Evolutionary conservation across 1,140 invertebrate genomes (phyloP).

Genomic region (Camponotus pennsylvanicus): DNA sequence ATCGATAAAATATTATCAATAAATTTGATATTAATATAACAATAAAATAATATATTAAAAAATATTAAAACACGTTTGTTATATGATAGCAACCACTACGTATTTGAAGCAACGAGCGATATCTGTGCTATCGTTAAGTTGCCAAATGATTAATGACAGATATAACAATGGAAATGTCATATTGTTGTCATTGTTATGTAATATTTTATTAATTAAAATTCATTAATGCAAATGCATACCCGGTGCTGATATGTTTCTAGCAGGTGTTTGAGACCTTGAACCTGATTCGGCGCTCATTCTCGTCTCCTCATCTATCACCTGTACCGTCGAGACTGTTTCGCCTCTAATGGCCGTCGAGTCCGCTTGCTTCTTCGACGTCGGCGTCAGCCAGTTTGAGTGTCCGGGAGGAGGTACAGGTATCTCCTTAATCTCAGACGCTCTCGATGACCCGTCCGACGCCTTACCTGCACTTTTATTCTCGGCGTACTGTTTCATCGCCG

Average conservation of each 20-base stretch:
- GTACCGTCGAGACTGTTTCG: constrained; percentile 86
- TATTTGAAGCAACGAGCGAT: constrained; percentile 1
- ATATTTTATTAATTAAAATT: constrained; percentile 25
- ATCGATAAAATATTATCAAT: too few relatives aligned
- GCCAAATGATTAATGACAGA: not conserved
- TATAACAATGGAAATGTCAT: not conserved
- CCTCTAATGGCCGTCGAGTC: constrained; percentile 70
- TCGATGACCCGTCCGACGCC: constrained; percentile 19
- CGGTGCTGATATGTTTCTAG: constrained; percentile 80
- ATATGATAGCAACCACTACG: not conserved
- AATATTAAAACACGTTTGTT: constrained; percentile 18
- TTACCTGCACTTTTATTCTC: constrained; percentile 57
- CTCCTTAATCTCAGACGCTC: constrained; percentile 62
- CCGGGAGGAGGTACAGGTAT: constrained; percentile 66
- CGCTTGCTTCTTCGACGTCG: constrained; percentile 78
- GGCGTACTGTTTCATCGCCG: constrained; percentile 12
- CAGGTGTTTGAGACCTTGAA: constrained; percentile 87
- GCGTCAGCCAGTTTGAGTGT: constrained; percentile 83
- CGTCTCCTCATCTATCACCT: constrained; percentile 94
- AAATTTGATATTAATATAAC: too few relatives aligned
- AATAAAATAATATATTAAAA: constrained; percentile 17
- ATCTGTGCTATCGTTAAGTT: not conserved
- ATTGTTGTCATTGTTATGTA: not conserved
- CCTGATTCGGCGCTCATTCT: constrained; percentile 93
- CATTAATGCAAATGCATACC: constrained; percentile 71